Evolutionary conservation across 2,113 vertebrate species (phyloP), one percentile per base, ranked within the genome.

Genomic region (Crotophaga sulcirostris): DNA sequence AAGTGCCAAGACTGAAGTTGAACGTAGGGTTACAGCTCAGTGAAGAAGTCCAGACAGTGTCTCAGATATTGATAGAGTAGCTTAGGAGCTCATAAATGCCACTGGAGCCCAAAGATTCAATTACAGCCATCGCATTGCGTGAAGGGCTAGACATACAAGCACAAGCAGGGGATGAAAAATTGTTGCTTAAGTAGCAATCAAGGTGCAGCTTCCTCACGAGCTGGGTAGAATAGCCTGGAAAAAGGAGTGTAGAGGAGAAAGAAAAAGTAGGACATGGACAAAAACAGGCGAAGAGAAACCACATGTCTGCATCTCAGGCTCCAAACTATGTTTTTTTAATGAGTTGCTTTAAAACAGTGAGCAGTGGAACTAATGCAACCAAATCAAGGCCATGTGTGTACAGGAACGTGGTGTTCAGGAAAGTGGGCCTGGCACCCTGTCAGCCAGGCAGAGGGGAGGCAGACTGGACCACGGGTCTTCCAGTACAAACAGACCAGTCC

Each of bases 41-140:
- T 96, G 93, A 96, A 84, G 83, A 95, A 95, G 92, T 92, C 88
- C 96, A 96, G 96, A 86, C 86, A 49, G 31, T 45, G 54, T 75
- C 90, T 93, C 86, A 92, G 58, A 92, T 92, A 58, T 81, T 96
- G 94, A 96, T 88, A 81, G 90, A 93, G 80, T 92, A 66, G 83
- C 80, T 92, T 78, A 95, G 92, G 79, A 89, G 79, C 88, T 96
- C 94, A 93, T 93, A 94, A 96, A 95, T 96, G 88, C 93, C 80
- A 84, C 69, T 40, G 73, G 64, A 96, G 92, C 92, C 92, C 94
- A 51, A 87, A 92, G 91, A 96, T 96, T 95, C 94, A 66, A 93
- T 97, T 96, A 95, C 76, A 89, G 52, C 60, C 70, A 33, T 92
- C 1, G 13, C 18, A n/a, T 52, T 93, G 79, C 86, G 72, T 75